phyloP scores from a whole-genome alignment of 2,888 invertebrate genomes.

The Notocelia uddmanniana region DNA sequence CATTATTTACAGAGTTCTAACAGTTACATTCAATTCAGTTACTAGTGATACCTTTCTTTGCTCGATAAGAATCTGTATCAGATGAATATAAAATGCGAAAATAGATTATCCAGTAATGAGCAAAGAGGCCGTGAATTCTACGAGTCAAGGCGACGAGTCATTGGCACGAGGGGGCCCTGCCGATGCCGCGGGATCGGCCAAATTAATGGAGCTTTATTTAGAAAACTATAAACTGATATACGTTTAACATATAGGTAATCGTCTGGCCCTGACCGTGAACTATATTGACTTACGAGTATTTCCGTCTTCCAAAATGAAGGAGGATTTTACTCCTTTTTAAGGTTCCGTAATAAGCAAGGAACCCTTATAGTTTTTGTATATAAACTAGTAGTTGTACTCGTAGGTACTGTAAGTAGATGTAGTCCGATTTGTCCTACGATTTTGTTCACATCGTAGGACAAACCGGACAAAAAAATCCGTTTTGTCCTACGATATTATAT shows the following conservation, averaged over 20 bases:
- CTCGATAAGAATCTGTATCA: not conserved
- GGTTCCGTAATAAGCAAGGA: too few species aligned
- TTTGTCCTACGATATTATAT: too few species aligned
- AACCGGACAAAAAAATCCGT: too few species aligned
- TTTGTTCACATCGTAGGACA: too few species aligned
- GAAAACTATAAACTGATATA: constrained; percentile 37
- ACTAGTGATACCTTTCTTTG: too few species aligned
- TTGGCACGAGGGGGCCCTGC: constrained; percentile 64
- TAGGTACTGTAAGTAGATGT: too few species aligned
- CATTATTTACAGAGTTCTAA: too few species aligned
- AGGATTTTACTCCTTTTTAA: too few species aligned
- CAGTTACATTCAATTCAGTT: too few species aligned
- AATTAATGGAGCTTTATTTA: constrained; percentile 38
- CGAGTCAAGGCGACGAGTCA: constrained; percentile 76
- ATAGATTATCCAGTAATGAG: constrained; percentile 48
- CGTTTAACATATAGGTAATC: not conserved
- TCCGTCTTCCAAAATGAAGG: not conserved
- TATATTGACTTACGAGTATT: constrained; percentile 8
- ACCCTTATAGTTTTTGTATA: too few species aligned
- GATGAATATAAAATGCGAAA: constrained; percentile 37
- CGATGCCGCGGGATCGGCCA: constrained; percentile 58
- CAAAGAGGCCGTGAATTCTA: constrained; percentile 56
- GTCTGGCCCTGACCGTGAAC: constrained; percentile 20
- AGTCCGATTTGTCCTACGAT: too few species aligned
- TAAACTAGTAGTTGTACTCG: too few species aligned